Percentiles rank a stretch among this genome's conserved stretches.
phyloP scores from a whole-genome alignment of 2,888 invertebrate genomes.

The Leptogaster cylindrica region DNA sequence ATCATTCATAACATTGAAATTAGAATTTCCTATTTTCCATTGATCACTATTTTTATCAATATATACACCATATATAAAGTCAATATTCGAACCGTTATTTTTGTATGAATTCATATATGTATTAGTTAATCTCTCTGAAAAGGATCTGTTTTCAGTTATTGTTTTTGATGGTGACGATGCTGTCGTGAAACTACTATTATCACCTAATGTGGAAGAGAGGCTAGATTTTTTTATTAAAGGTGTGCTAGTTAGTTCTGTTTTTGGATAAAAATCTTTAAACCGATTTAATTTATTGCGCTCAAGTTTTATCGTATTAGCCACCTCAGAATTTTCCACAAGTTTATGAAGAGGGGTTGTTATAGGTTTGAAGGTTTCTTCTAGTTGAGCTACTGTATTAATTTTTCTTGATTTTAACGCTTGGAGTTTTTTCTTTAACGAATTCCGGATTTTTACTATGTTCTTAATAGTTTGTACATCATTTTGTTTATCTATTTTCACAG shows the following conservation, averaged over 20 bases:
- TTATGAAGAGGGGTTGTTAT: background rate
- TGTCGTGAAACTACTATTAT: background rate
- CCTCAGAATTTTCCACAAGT: background rate
- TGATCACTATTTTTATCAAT: background rate
- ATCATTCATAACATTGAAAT: constrained; percentile 9
- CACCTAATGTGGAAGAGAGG: background rate
- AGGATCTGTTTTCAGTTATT: background rate
- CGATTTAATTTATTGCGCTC: background rate
- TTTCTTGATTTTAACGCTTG: background rate
- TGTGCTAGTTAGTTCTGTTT: background rate
- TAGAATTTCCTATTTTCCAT: constrained; percentile 20
- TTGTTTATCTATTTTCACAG: background rate
- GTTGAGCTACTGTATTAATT: background rate
- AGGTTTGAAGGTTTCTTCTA: background rate
- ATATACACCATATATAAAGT: constrained; percentile 16
- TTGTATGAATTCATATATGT: constrained; percentile 9
- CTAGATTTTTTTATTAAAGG: background rate
- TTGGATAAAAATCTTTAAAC: background rate
- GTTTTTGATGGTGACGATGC: background rate
- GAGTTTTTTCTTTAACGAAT: background rate
- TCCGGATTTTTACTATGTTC: constrained; percentile 23
- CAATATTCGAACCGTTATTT: constrained; percentile 12
- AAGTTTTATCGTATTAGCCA: background rate
- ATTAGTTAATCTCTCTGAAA: background rate
- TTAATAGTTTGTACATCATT: constrained; percentile 17